Base-by-base conservation (phyloP, 2,797 vertebrate genomes). In the Acipenser oxyrinchus region DNA sequence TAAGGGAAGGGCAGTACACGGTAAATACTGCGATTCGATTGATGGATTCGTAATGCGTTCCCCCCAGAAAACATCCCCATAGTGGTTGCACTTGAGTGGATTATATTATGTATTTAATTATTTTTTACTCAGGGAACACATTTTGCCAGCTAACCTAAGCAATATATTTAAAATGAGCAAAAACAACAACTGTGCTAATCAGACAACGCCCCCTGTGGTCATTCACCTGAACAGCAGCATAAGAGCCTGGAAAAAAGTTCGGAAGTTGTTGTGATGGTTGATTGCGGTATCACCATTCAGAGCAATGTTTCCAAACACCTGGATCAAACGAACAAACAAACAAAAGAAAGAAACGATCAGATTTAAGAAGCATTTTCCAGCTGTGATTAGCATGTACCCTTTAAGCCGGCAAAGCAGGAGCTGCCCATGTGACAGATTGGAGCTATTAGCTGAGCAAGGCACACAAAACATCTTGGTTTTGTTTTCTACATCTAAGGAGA, bases 221-320 rank as follows among this genome's bases (percentile, higher is more conserved):
- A 37, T 18, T 72, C 69, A 97, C 97, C 97, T 95, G 86, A 99
- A 99, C 12, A 99, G 84, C 49, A 99, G 88, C 81, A 96, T 98
- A 77, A 99, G 72, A 4, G 97, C 95, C 71, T 98, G 95, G 60
- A 97, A 83, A 73, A 99, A 99, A 0, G 94, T 99, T 52, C 93
- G 90, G 81, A 99, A 99, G 77, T 99, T 99, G 78, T 99, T 99
- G 87, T 99, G 94, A 15, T 89, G 83, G 63, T 93, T 94, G 73
- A 99, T 99, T 71, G 90, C 87, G 0, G 84, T 86, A 0, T 93
- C 94, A 0, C 98, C 93, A 0, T 87, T 88, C 60, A 98, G 76
- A 1, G 89, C 88, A 1, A 99, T 98, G 82, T 99, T 98, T 51
- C 97, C 97, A 78, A 99, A 99, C 2, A 98, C 95, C 97, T 99